Base-by-base conservation (phyloP, 2,797 vertebrate genomes). In the Loriculus beryllinus region DNA sequence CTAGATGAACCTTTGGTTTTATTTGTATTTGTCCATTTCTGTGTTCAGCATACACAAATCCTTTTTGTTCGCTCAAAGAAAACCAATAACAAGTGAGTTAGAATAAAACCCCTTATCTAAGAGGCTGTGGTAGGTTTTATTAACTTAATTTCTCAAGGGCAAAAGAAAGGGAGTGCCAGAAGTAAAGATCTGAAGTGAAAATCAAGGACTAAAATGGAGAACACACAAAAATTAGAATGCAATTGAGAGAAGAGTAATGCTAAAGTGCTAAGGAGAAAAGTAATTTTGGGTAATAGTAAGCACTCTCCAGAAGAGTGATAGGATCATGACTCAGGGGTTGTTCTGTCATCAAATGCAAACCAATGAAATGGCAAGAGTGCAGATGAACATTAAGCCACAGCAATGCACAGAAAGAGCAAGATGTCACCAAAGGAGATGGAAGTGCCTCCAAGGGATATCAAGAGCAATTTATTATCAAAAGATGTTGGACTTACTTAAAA, bases 381-480 rank as follows among this genome's bases (percentile, higher is more conserved):
- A 74, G 74, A 42, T 16, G n/a, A 81, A 72, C 69, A 62, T 60
- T 81, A 59, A 83, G 33, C 14, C 15, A 33, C 35, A 29, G 67
- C 57, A 84, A 72, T 65, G 54, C 49, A 51, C 39, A 48, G 82
- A 93, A 89, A 71, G 60, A 82, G 35, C 72, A 84, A 76, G 79
- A 83, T 80, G 85, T 86, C 89, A 81, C 23, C 25, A 77, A 86
- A 90, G 63, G 63, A 79, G 22, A 83, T 29, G 20, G n/a, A 92
- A 79, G 33, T 79, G 74, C 51, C 70, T 90, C 77, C 6, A 2
- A 93, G 89, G 82, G 67, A 79, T 52, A 95, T 75, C 14, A 40
- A 81, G 68, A 72, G 29, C 81, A 88, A 92, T 88, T 89, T 85
- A 84, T 88, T 94, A 64, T 49, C 47, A 68, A 77, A 92, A 94